A percentile compares a stretch with the other conserved stretches of the same genome.
phyloP scores from a whole-genome alignment of 2,113 vertebrate species.

The Leuciscus idus region DNA sequence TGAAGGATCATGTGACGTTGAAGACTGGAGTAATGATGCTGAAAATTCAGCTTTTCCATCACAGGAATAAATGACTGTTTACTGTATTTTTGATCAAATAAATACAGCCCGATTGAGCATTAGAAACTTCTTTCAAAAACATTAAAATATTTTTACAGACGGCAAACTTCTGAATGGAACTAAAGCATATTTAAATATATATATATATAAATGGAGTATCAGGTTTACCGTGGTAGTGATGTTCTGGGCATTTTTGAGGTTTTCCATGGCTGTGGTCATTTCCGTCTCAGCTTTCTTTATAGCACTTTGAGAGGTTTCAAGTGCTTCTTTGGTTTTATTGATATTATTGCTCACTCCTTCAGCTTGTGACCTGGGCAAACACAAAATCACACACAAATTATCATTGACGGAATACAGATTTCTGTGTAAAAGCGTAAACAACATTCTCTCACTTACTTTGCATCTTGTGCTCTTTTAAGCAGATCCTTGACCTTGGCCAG shows the following conservation, averaged over 20 bases:
- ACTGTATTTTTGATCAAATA: no score
- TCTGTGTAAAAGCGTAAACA: neutral
- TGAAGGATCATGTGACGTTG: no score
- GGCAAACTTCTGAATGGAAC: neutral
- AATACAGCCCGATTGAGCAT: no score
- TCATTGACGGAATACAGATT: neutral
- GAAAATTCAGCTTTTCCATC: no score
- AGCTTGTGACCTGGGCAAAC: conserved; percentile 71
- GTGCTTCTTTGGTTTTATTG: conserved; percentile 59
- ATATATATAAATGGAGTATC: no score
- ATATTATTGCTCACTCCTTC: conserved; percentile 69
- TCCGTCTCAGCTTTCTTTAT: conserved; percentile 62
- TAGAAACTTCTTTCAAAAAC: no score
- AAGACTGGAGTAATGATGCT: no score
- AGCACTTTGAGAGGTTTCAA: conserved; percentile 69
- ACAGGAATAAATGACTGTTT: no score
- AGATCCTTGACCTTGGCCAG: conserved; percentile 73
- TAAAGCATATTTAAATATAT: no score
- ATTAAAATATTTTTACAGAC: no score
- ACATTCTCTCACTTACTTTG: conserved; percentile 65
- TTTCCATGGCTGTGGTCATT: conserved; percentile 64
- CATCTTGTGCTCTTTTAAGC: conserved; percentile 72
- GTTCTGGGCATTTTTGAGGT: conserved; percentile 67
- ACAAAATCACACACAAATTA: conserved; percentile 1
- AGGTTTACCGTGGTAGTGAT: conserved; percentile 64